Evolutionary conservation across 2,113 vertebrate genomes (phyloP), one percentile per base, ranked within the genome.

Genomic region (Addax nasomaculatus): DNA sequence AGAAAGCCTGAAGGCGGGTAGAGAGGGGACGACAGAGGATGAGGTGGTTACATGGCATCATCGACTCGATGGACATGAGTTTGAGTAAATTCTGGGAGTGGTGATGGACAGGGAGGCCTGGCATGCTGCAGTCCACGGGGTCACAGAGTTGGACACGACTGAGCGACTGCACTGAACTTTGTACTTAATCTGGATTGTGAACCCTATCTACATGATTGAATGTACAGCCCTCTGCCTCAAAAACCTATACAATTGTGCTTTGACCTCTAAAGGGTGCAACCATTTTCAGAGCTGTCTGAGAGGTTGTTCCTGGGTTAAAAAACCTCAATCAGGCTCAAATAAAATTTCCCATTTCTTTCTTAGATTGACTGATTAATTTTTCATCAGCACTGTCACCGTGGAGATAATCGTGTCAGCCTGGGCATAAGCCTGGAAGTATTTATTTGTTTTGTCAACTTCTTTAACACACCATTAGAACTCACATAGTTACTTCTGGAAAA

Each of bases 401-500:
- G 55, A 45, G n/a, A 85, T 5, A 57, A 64, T 11, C 7, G 0
- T 2, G 3, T 36, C 33, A 70, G 30, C 25, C 62, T 89, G 33
- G 14, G 80, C 29, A 76, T 6, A 76, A 21, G 43, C 76, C 95
- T 90, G 29, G 11, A 64, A 53, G 88, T 73, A 62, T 73, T 33
- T 51, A 86, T 55, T 36, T 90, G 30, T 62, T 91, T 89, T 87
- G 47, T 62, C 73, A 94, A 89, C 2, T 70, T 13, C 73, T 91
- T 51, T 87, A 55, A 57, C 81, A 94, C 93, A 91, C 16, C 43
- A n/a, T 33, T 49, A 84, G 83, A 83, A 89, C 4, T 85, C 45
- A 36, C 25, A 36, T 13, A 16, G 23, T 85, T 70, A 93, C 88
- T 60, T 91, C 49, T 67, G 90, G 30, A 89, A 96, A 85, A 93